Conservation (phyloP, 92 coral and sea anemone genomes). For the Palythoa heliodiscus region DNA sequence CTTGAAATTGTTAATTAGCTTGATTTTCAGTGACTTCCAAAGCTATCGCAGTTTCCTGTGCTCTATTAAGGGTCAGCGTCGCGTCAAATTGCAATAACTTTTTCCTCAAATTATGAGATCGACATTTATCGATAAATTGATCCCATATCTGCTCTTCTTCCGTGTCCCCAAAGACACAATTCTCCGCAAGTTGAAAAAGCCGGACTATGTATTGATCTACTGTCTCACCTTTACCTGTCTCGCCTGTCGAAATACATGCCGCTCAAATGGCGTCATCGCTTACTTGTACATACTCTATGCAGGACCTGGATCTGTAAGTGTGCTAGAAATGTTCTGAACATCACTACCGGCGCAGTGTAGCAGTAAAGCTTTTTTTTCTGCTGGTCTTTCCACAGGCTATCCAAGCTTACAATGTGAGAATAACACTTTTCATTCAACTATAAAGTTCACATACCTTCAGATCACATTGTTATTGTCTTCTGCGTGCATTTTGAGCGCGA, state of each 20-base stretch:
- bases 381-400: neutral
- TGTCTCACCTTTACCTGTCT: slow-evolving; percentile 15
- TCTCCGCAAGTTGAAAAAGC: slow-evolving; percentile 4
- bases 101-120: neutral
- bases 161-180: neutral
- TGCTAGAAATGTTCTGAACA: neutral
- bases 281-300: neutral
- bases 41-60: too few relatives aligned
- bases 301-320: neutral
- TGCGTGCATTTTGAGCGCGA: too few relatives aligned
- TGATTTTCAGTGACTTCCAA: too few relatives aligned
- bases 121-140: neutral
- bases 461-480: too few relatives aligned
- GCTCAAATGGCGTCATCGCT: slow-evolving; percentile 36
- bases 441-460: too few relatives aligned
- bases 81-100: neutral
- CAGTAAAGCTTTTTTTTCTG: neutral
- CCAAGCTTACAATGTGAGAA: too few relatives aligned
- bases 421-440: too few relatives aligned
- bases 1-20: too few relatives aligned
- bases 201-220: neutral
- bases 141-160: neutral
- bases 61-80: neutral
- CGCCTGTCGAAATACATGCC: slow-evolving; percentile 45
- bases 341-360: neutral